Evolutionary conservation across 2,797 vertebrate genomes (phyloP).

Genomic region (Notolepis coatsorum): DNA sequence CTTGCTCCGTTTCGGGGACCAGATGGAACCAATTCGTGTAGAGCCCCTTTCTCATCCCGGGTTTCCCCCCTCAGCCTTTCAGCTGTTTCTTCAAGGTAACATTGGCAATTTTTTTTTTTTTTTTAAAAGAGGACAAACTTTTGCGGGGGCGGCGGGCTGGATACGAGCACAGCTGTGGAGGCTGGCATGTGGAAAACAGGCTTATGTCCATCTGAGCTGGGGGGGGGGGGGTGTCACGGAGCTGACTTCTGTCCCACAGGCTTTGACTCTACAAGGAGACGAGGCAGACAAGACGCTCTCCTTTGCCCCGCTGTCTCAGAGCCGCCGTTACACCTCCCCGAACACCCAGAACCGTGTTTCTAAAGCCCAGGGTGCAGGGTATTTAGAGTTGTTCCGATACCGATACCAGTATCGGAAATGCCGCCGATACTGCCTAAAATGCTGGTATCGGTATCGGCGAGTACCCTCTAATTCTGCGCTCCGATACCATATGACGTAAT

Average conservation of each 20-base stretch:
- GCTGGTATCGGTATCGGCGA: no score
- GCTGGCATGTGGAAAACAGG: slow-evolving; percentile 77
- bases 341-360: slow-evolving; percentile 11
- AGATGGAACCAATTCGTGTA: slow-evolving; percentile 77
- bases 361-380: no score
- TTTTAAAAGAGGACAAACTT: slow-evolving; percentile 59
- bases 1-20: slow-evolving; percentile 45
- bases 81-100: slow-evolving; percentile 63
- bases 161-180: slow-evolving; percentile 78
- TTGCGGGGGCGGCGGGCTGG: slow-evolving; percentile 64
- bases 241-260: slow-evolving; percentile 62
- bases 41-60: slow-evolving; percentile 57
- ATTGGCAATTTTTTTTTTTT: slow-evolving; percentile 60
- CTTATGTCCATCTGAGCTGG: slow-evolving; percentile 70
- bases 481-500: no score
- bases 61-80: slow-evolving; percentile 59
- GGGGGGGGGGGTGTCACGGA: slow-evolving; percentile 57
- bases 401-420: no score
- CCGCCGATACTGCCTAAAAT: no score
- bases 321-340: slow-evolving; percentile 13
- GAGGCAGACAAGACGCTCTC: slow-evolving; percentile 20
- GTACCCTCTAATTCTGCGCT: no score
- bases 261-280: slow-evolving; percentile 47
- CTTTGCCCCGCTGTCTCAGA: slow-evolving; percentile 32
- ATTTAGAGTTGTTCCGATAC: no score